Evolutionary conservation across 2,113 vertebrate species (phyloP), one percentile per base, ranked within the genome.

Genomic region (Cyprinodon variegatus): DNA sequence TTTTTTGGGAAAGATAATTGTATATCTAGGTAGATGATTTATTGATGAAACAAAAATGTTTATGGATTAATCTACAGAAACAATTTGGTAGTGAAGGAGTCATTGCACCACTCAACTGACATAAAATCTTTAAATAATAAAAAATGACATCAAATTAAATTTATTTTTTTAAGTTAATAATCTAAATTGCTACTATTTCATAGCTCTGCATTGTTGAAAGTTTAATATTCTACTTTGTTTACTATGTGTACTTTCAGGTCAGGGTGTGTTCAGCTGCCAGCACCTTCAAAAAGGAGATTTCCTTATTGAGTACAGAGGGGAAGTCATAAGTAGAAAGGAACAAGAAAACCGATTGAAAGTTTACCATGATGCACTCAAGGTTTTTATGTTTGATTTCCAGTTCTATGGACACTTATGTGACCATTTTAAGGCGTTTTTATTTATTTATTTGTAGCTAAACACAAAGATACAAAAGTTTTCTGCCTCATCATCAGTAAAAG

Each of bases 321-420:
- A 65, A 43, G 39, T 65, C 40, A 64, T 64, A 43, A 43, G 3
- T 20, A 65, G 15, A 22, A 11, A 43, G 39, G 63, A 65, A 65
- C 40, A 65, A 20, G 39, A 65, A 65, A 43, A n/a, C 39, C 6
- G 63, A 11, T 22, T 29, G 9, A 45, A 12, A 29, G 7, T 45
- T 45, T 66, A 66, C n/a, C 65, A 66, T 66, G 22, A 46, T 46
- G 40, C 65, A 22, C 10, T 66, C 3, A 66, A 66, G 65, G 41
- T 66, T 11, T 66, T 66, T 29, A 29, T 66, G 41, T 66, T 66
- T 22, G 65, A 66, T 9, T 46, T 66, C 10, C 43, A 2, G 0
- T 46, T 12, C 12, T 46, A 46, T 66, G 29, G 29, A 29, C 29
- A 29, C 1, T 1, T 66, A 29, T 66, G 65, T 66, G 15, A 46